These are phyloP conservation scores for Pandemis corylana DNA, from an alignment of 2,888 invertebrate genomes.

Conservation along the genomic window DNA sequence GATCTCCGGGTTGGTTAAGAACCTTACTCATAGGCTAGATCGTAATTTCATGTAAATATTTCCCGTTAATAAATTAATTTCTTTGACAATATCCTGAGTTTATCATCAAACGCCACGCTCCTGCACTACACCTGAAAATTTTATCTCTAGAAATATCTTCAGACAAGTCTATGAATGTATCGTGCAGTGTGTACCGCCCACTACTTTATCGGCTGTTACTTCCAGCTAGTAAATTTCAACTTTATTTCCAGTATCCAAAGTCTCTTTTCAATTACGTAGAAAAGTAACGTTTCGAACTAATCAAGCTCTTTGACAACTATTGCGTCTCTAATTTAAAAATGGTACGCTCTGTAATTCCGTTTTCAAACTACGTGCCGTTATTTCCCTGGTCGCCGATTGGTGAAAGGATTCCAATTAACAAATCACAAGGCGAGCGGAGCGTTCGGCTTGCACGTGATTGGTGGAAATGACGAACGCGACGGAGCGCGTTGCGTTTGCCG, in stretches of 20 bases:
- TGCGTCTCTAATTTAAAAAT: constrained; percentile 23
- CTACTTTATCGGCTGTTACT: not conserved
- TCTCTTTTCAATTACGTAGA: not conserved
- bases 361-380: constrained; percentile 23
- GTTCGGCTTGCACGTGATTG: constrained; percentile 17
- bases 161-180: not conserved
- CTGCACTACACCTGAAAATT: too few species aligned
- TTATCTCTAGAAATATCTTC: not conserved
- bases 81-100: too few species aligned
- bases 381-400: constrained; percentile 19
- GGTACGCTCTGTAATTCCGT: constrained; percentile 22
- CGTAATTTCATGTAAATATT: too few species aligned
- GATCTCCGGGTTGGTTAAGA: too few species aligned
- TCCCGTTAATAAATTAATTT: too few species aligned
- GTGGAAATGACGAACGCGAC: constrained; percentile 20
- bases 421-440: constrained; percentile 25
- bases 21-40: too few species aligned
- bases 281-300: not conserved
- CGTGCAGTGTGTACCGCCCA: not conserved
- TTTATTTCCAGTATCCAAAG: not conserved
- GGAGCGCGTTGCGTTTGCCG: not conserved
- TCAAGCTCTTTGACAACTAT: constrained; percentile 11
- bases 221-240: not conserved
- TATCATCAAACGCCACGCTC: too few species aligned
- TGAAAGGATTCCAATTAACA: constrained; percentile 26